Percentiles rank a stretch among this genome's conserved stretches.
phyloP scores from a whole-genome alignment of 1,140 invertebrate genomes.

The Drosophila burlai region DNA sequence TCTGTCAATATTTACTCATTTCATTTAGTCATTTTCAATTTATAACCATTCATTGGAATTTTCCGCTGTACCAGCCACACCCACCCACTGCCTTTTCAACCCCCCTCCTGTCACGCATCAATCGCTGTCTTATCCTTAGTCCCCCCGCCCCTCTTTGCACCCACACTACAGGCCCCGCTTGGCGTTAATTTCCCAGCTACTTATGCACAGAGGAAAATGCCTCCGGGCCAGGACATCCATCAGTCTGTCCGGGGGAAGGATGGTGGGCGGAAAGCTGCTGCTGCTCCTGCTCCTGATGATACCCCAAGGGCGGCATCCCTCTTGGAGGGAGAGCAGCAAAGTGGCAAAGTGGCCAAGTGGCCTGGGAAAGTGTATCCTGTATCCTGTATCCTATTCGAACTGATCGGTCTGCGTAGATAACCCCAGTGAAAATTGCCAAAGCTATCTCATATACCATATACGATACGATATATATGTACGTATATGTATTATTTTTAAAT shows the following conservation, averaged over 20 bases:
- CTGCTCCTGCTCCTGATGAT: slow-evolving; percentile 12
- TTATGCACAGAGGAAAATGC: slow-evolving; percentile 69
- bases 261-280: background rate
- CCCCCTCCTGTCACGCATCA: slow-evolving; percentile 19
- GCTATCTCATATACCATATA: background rate
- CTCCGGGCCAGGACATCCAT: slow-evolving; percentile 55
- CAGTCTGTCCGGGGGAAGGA: slow-evolving; percentile 21
- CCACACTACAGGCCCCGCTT: slow-evolving; percentile 1
- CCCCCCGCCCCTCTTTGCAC: too few relatives aligned
- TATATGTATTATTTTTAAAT: slow-evolving; percentile 24
- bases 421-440: slow-evolving; percentile 25
- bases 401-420: slow-evolving; percentile 36
- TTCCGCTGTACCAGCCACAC: slow-evolving; percentile 2
- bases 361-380: slow-evolving; percentile 1
- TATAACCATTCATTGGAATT: slow-evolving; percentile 82
- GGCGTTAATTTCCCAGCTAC: slow-evolving; percentile 79
- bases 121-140: slow-evolving; percentile 46
- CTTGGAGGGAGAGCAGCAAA: slow-evolving; percentile 1
- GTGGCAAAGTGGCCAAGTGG: slow-evolving; percentile 11
- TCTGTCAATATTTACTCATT: slow-evolving; percentile 83
- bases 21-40: slow-evolving; percentile 83
- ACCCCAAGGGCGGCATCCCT: slow-evolving; percentile 20
- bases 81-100: background rate
- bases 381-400: slow-evolving; percentile 14
- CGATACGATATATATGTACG: background rate